Base-by-base conservation (phyloP, 2,797 vertebrate genomes). In the Myotis planiceps region DNA sequence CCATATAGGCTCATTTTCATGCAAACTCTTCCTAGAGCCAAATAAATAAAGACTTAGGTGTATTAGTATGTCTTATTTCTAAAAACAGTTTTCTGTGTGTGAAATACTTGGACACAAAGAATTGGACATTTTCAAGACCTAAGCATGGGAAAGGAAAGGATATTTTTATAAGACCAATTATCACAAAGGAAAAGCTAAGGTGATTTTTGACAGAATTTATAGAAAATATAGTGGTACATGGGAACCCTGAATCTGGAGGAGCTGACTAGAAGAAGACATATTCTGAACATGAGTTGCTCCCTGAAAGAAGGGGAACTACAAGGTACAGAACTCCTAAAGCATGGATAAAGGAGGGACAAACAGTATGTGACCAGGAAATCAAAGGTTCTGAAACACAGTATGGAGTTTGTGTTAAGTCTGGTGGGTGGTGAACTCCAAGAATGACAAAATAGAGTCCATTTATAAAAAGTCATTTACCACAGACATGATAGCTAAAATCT, bases 41-140 rank as follows among this genome's bases (percentile, higher is more conserved):
- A 97, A 96, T 97, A 97, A 94, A 95, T 55, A 89, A 97, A 96
- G 78, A 95, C 82, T 96, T 97, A 97, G 87, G 95, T 96, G 91
- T 97, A 91, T 97, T 97, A 96, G 92, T 96, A 96, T 97, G 96
- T 97, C 96, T 98, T 29, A 18, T 96, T 98, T 98, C 92, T 97
- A 96, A 94, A 94, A 97, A 78, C 82, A 91, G 94, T 96, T 66
- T 94, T 92, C 93, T 6, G 97, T 98, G 42, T 96, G 84, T 98
- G 89, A 72, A 96, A 91, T 98, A 88, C 16, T 91, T 96, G 90
- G 95, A 71, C 96, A 42, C 8, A 82, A 80, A 84, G 47, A 95
- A 75, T 32, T 84, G 66, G n/a, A 79, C 23, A 32, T 34, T 91
- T 90, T 83, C 27, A 92, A 78, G 42, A 47, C 51, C 29, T 34